Percentiles rank a stretch among this genome's conserved stretches.
phyloP scores from a whole-genome alignment of 2,888 invertebrate species.

The Tetranychus truncatus region DNA sequence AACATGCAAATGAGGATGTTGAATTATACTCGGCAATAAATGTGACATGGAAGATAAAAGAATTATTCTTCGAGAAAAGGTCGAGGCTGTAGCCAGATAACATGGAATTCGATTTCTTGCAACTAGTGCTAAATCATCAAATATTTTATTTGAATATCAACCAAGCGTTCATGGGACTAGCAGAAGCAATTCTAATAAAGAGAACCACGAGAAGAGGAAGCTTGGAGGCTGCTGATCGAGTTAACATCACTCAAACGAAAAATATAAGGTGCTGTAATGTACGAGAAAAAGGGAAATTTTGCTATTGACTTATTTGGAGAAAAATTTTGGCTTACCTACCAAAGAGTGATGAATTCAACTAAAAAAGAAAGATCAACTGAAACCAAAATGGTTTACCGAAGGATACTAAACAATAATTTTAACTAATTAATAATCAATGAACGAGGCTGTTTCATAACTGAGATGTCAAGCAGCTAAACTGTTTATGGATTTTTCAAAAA shows the following conservation, averaged over 20 bases:
- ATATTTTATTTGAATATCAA: constrained; percentile 95
- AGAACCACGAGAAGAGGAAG: constrained; percentile 27
- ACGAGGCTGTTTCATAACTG: too few species aligned
- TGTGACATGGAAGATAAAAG: constrained; percentile 93
- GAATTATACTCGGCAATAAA: constrained; percentile 97
- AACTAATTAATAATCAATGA: too few species aligned
- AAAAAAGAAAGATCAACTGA: too few species aligned
- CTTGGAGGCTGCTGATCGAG: constrained; percentile 26
- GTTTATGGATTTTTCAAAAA: too few species aligned
- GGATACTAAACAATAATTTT: too few species aligned
- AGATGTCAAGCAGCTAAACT: too few species aligned
- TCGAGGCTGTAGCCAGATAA: constrained; percentile 82
- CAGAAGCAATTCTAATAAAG: constrained; percentile 83
- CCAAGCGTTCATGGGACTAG: constrained; percentile 78
- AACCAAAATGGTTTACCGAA: too few species aligned
- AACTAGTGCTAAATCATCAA: constrained; percentile 90
- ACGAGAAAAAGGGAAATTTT: background rate
- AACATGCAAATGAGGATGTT: constrained; percentile 96
- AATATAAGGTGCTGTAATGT: constrained; percentile 25
- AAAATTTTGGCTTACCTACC: too few species aligned
- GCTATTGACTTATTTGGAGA: too few species aligned
- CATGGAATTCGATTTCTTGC: constrained; percentile 92
- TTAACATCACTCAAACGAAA: constrained; percentile 25
- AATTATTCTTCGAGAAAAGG: constrained; percentile 74
- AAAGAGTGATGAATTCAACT: too few species aligned